These are phyloP conservation scores for Gadopsis marmoratus DNA, from an alignment of 2,797 vertebrate species.

Conservation along the genomic window DNA sequence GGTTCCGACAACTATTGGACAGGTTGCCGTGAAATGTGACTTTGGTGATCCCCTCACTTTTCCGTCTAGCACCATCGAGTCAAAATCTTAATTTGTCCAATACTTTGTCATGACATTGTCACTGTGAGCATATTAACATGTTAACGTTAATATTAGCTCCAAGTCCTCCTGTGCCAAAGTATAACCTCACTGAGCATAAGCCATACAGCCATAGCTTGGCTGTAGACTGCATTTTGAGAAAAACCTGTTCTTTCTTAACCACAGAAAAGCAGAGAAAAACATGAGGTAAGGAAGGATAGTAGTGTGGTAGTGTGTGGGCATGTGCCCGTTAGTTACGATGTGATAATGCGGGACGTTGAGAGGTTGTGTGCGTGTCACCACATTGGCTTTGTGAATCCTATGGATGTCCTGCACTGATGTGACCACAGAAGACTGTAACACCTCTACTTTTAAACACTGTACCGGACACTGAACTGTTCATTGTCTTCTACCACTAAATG, in stretches of 20 bases:
- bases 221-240: neutral
- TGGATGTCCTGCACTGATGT: constrained; percentile 5
- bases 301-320: neutral
- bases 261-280: neutral
- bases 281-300: no score
- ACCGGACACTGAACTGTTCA: constrained; percentile 1
- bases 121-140: neutral
- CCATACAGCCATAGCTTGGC: neutral
- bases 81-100: neutral
- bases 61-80: neutral
- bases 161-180: no score
- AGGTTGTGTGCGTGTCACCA: constrained; percentile 22
- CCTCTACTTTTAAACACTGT: neutral
- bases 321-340: constrained; percentile 1
- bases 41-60: no score
- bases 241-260: neutral
- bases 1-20: neutral
- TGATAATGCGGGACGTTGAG: constrained; percentile 21
- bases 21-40: no score
- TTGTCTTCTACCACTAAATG: constrained; percentile 9
- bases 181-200: neutral
- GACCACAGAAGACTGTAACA: constrained; percentile 6
- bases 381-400: constrained; percentile 33
- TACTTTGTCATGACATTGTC: neutral
- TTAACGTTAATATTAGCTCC: neutral